These are phyloP conservation scores for Elymnias hypermnestra DNA, from an alignment of 1,140 invertebrate species.

Conservation along the genomic window DNA sequence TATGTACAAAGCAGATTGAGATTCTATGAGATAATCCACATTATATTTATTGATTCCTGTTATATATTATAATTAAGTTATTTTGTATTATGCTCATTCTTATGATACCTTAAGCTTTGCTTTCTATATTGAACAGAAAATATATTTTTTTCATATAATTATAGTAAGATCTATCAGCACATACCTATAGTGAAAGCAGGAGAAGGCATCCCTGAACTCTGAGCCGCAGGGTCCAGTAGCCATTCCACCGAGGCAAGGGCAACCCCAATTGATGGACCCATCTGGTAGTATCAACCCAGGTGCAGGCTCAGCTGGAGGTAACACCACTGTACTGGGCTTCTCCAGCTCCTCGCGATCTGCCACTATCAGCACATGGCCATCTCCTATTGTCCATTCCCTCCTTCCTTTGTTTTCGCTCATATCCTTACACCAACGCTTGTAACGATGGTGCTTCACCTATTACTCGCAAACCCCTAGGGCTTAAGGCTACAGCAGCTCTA, in stretches of 20 bases:
- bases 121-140: too few species aligned
- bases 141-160: too few species aligned
- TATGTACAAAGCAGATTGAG: too few species aligned
- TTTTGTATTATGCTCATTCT: too few species aligned
- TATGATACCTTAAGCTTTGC: too few species aligned
- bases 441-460: slow-evolving; percentile 26
- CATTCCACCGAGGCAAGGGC: slow-evolving; percentile 97
- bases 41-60: too few species aligned
- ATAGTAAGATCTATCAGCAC: too few species aligned
- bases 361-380: slow-evolving; percentile 92
- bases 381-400: too few species aligned
- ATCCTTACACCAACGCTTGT: slow-evolving; percentile 36
- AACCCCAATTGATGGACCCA: slow-evolving; percentile 97
- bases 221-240: slow-evolving; percentile 95
- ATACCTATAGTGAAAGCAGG: slow-evolving; percentile 93
- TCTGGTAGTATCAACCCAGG: slow-evolving; percentile 89
- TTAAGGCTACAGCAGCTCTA: slow-evolving; percentile 30
- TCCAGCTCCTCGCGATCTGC: slow-evolving; percentile 87
- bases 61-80: too few species aligned
- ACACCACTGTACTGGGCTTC: slow-evolving; percentile 81
- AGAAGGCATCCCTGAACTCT: slow-evolving; percentile 94
- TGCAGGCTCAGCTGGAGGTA: slow-evolving; percentile 84
- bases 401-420: too few species aligned
- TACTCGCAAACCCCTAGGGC: slow-evolving; percentile 19
- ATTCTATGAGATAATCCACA: too few species aligned